These are phyloP conservation scores for Drosophila lacertosa DNA, from an alignment of 1,140 invertebrate species.

Conservation along the genomic window DNA sequence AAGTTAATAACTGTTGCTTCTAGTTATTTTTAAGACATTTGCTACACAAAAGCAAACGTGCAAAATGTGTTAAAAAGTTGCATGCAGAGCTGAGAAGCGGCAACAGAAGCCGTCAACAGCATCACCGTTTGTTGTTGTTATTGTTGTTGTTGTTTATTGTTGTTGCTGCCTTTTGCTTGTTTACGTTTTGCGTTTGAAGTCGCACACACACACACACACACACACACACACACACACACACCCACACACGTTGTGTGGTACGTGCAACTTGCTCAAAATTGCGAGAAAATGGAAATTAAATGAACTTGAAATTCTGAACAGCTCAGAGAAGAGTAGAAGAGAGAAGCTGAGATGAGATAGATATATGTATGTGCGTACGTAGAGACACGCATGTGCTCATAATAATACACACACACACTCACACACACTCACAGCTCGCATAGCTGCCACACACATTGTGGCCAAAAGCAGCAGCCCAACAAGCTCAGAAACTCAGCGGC, in stretches of 20 bases:
- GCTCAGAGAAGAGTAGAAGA: conserved; percentile 11
- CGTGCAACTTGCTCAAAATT: conserved; percentile 48
- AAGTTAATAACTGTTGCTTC: not conserved
- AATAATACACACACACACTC: no score
- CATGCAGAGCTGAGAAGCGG: conserved; percentile 48
- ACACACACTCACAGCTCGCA: no score
- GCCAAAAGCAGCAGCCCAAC: not conserved
- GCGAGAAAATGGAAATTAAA: conserved; percentile 74
- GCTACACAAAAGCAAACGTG: conserved; percentile 67
- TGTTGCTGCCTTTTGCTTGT: conserved; percentile 56
- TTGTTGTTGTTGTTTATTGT: conserved; percentile 15
- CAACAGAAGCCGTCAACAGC: conserved; percentile 17
- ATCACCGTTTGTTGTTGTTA: conserved; percentile 33
- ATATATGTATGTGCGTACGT: not conserved
- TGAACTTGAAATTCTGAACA: conserved; percentile 69
- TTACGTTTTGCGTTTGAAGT: conserved; percentile 75
- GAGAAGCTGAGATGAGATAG: not conserved
- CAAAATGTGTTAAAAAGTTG: conserved; percentile 69
- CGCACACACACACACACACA: conserved; percentile 21
- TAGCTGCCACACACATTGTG: conserved; percentile 18
- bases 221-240: conserved; percentile 7
- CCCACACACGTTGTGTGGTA: conserved; percentile 10
- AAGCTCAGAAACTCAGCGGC: no score
- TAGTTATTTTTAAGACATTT: conserved; percentile 49
- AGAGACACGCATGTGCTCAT: not conserved